phyloP scores from a whole-genome alignment of 2,113 vertebrate genomes.

The Macquaria australasica region DNA sequence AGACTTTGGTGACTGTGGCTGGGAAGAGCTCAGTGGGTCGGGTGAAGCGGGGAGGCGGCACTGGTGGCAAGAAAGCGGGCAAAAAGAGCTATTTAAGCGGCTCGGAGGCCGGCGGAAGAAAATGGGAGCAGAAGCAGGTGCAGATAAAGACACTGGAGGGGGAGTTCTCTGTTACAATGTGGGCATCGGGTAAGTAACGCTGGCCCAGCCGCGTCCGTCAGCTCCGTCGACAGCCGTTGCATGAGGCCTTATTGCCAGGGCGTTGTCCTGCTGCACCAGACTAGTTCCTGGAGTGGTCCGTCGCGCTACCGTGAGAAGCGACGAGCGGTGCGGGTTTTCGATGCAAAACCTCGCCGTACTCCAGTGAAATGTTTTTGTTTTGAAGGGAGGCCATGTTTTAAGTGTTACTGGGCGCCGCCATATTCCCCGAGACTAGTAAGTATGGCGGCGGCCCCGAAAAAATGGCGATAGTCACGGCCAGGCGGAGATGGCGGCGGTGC shows the following conservation, averaged over 20 bases:
- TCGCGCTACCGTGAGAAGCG: constrained; percentile 27
- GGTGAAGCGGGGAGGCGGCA: constrained; percentile 90
- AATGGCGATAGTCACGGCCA: constrained; percentile 84
- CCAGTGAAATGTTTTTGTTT: constrained; percentile 91
- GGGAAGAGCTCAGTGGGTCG: constrained; percentile 92
- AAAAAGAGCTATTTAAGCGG: constrained; percentile 96
- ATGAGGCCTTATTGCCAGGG: constrained; percentile 82
- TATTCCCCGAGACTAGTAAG: constrained; percentile 97
- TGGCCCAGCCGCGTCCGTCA: constrained; percentile 33
- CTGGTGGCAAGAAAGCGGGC: constrained; percentile 92
- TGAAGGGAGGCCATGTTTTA: constrained; percentile 99
- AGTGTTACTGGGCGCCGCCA: constrained; percentile 99
- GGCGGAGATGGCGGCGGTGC: constrained; percentile 89
- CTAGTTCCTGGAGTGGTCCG: constrained; percentile 69
- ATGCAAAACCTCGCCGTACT: constrained; percentile 6
- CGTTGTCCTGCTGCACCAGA: constrained; percentile 84
- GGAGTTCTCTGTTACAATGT: constrained; percentile 99
- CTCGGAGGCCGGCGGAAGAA: constrained; percentile 89
- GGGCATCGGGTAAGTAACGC: constrained; percentile 93
- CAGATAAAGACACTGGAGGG: constrained; percentile 99
- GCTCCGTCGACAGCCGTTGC: constrained; percentile 64
- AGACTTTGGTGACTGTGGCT: constrained; percentile 95
- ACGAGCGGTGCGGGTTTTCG: constrained; percentile 39
- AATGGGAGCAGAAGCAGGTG: constrained; percentile 99
- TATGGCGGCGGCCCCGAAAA: constrained; percentile 97